Evolutionary conservation across 2,113 vertebrate genomes (phyloP), one percentile per base, ranked within the genome.

Genomic region (Python bivittatus): DNA sequence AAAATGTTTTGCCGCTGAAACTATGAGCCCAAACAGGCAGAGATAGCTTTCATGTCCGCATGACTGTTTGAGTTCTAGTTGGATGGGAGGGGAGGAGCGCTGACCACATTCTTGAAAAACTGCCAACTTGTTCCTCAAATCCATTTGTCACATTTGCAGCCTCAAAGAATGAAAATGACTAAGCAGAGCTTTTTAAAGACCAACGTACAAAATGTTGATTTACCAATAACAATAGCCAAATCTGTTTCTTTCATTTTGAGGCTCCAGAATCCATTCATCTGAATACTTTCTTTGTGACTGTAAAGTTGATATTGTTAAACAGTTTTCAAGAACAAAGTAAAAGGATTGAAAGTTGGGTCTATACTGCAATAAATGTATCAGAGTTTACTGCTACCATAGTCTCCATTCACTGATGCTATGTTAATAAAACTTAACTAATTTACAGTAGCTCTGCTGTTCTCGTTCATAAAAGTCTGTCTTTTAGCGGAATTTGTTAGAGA

Each of bases 1-100:
- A 53, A 83, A 52, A 61, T 93, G 92, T 90, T 91, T 92, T 86
- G n/a, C 83, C 88, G 38, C 92, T 92, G 60, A 91, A 56, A 60
- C 84, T 52, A 0, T 1, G 54, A 95, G 52, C 94, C 10, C 79
- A 56, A 27, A 25, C 20, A 90, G 52, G 23, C n/a, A 83, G 64
- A 90, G n/a, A 83, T 58, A 44, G 58, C 68, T 22, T 91, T n/a
- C 13, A 2, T 60, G 3, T 13, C 92, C 91, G 53, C 61, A 72
- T 23, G 22, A 85, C 85, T 87, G 9, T 56, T 84, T 84, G 56
- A 84, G 8, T 13, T 84, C 27, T n/a, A 17, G 3, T 54, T 89
- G 13, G 58, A 29, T 13, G 33, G 54, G 68, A 4, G 20, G 53
- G 29, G 20, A 84, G 44, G 48, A 92, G 57, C 2, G 8, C 10